phyloP scores from a whole-genome alignment of 2,113 vertebrate genomes.

The Xenopus tropicalis region UCB_Xtro_10.0 CM004443.2:50458501-50459000 shows the following conservation, averaged over 20 bases:
- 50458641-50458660: too few species aligned
- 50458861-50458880: slow-evolving; percentile 56
- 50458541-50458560: too few species aligned
- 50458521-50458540: too few species aligned
- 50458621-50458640: too few species aligned
- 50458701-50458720: slow-evolving; percentile 52
- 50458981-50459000: slow-evolving; percentile 51
- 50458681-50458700: too few species aligned
- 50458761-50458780: slow-evolving; percentile 57
- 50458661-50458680: too few species aligned
- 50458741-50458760: slow-evolving; percentile 47
- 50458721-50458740: slow-evolving; percentile 42
- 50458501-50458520: too few species aligned
- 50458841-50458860: slow-evolving; percentile 50
- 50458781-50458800: slow-evolving; percentile 49
- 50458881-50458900: slow-evolving; percentile 47
- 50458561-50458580: too few species aligned
- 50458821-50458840: slow-evolving; percentile 48
- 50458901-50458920: slow-evolving; percentile 55
- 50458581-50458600: too few species aligned
- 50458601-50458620: too few species aligned
- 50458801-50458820: slow-evolving; percentile 49
- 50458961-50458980: slow-evolving; percentile 51
- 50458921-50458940: slow-evolving; percentile 51
- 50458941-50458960: slow-evolving; percentile 48